Percentiles rank a stretch among this genome's conserved stretches.
Evolutionary conservation across 2,888 invertebrate species (phyloP).

Genomic region (Andrena haemorrhoa): DNA sequence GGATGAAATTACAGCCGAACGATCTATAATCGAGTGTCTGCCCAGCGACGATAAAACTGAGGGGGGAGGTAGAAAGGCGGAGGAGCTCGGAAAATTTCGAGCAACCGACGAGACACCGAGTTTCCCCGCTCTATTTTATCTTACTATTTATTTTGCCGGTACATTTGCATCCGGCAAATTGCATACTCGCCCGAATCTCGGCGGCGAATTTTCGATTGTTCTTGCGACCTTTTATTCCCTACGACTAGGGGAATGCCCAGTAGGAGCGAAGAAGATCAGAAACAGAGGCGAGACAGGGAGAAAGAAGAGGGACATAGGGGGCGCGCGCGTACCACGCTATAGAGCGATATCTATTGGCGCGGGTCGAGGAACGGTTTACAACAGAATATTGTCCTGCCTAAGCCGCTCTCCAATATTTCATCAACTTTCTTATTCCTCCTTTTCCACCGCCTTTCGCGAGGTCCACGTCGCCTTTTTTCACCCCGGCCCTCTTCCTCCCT

Average conservation of each 20-base stretch:
- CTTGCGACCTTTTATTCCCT: constrained; percentile 32
- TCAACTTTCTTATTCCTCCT: constrained; percentile 83
- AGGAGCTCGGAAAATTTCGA: constrained; percentile 13
- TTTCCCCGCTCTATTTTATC: not conserved
- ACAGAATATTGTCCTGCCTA: constrained; percentile 83
- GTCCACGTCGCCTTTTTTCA: constrained; percentile 23
- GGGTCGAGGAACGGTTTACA: constrained; percentile 80
- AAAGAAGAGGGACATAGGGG: constrained; percentile 21
- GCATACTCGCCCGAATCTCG: not conserved
- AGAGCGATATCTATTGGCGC: constrained; percentile 77
- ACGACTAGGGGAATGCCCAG: not conserved
- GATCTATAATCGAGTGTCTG: constrained; percentile 58
- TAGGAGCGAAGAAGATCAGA: constrained; percentile 1
- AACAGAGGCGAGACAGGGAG: constrained; percentile 23
- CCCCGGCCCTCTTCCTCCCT: not conserved
- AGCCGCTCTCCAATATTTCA: constrained; percentile 84
- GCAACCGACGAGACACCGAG: not conserved
- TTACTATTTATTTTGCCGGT: constrained; percentile 8
- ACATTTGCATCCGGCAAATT: constrained; percentile 22
- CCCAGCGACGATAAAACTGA: constrained; percentile 14
- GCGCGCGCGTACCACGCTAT: constrained; percentile 58
- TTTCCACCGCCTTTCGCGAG: constrained; percentile 63
- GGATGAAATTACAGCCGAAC: constrained; percentile 59
- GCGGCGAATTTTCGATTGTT: constrained; percentile 35
- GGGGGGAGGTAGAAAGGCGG: not conserved